Base-by-base conservation (phyloP, 2,113 vertebrate genomes). In the Perca flavescens region DNA sequence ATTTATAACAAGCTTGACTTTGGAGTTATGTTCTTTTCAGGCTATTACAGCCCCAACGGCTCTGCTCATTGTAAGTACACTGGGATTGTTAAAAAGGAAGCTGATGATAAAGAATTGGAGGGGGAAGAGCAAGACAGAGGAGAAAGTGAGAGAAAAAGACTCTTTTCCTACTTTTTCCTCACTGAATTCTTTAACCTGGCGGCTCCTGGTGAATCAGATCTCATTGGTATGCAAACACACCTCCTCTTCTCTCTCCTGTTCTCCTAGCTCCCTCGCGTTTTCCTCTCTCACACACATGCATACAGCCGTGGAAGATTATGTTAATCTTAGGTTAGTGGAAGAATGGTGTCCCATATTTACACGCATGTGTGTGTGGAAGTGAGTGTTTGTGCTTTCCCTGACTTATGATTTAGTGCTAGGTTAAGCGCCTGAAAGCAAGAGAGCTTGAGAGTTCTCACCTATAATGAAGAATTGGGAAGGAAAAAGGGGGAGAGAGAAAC, bases 161-260 rank as follows among this genome's bases (percentile, higher is more conserved):
- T 79, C 67, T 79, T 74, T 80, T 31, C 80, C 54, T 83, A 46
- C n/a, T 58, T 80, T 46, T 74, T 60, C 46, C 17, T 61, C 16
- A 5, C 4, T 75, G 43, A 53, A 83, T 81, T 83, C 68, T 80
- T 83, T 62, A 91, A 87, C 79, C 81, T 85, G 67, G 11, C 15
- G 5, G 40, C 83, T 88, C 57, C 50, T 64, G 71, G 80, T 84
- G 74, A 88, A 87, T 85, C 69, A 65, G 83, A 46, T 79, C 77
- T 88, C 91, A 94, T 90, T 90, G 83, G 62, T 84, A 94, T 93
- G 86, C 88, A 88, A 86, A 79, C 87, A 69, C 81, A 84, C 76
- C 69, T 70, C 83, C 70, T 82, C 40, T 43, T 43, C 10, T 64
- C 82, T 74, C 69, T 72, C 34, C 63, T 77, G 49, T 28, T 62